Evolutionary conservation across 2,113 vertebrate species (phyloP).

Genomic region (Sphaerodactylus townsendi): DNA sequence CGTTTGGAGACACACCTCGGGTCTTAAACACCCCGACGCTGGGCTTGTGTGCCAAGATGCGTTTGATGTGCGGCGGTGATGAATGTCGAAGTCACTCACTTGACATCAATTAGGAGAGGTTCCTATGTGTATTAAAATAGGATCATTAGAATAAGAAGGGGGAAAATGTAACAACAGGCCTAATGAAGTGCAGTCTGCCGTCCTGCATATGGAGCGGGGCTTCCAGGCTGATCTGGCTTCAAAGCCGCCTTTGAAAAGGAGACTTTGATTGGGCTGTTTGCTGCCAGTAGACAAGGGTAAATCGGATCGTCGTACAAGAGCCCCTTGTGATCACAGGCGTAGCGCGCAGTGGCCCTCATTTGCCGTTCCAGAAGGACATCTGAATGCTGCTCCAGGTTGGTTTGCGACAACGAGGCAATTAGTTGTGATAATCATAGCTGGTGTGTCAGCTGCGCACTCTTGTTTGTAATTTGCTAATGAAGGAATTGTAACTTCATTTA

Average conservation of each 20-base stretch:
- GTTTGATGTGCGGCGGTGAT: conserved; percentile 86
- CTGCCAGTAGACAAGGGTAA: conserved; percentile 72
- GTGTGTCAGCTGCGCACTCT: conserved; percentile 84
- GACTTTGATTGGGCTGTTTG: conserved; percentile 82
- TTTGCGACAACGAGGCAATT: conserved; percentile 91
- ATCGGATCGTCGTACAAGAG: conserved; percentile 73
- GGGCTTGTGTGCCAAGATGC: conserved; percentile 10
- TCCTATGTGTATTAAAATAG: conserved; percentile 88
- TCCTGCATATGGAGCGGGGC: conserved; percentile 79
- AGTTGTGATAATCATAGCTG: conserved; percentile 85
- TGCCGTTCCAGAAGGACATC: conserved; percentile 79
- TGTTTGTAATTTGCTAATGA: conserved; percentile 98
- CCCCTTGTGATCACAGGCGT: conserved; percentile 80
- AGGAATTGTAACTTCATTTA: conserved; percentile 93
- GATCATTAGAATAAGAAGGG: conserved; percentile 95
- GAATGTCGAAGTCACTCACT: conserved; percentile 93
- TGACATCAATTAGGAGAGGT: conserved; percentile 96
- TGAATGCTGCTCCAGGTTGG: conserved; percentile 79
- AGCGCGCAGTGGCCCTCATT: conserved; percentile 81
- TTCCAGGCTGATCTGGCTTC: conserved; percentile 75
- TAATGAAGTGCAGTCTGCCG: conserved; percentile 87
- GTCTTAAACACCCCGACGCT: conserved; percentile 30
- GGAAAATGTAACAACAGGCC: conserved; percentile 78
- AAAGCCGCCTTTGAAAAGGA: conserved; percentile 81
- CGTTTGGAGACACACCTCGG: conserved; percentile 70